Base-by-base conservation (phyloP, 2,113 vertebrate genomes). In the Pelvicachromis taeniatus region DNA sequence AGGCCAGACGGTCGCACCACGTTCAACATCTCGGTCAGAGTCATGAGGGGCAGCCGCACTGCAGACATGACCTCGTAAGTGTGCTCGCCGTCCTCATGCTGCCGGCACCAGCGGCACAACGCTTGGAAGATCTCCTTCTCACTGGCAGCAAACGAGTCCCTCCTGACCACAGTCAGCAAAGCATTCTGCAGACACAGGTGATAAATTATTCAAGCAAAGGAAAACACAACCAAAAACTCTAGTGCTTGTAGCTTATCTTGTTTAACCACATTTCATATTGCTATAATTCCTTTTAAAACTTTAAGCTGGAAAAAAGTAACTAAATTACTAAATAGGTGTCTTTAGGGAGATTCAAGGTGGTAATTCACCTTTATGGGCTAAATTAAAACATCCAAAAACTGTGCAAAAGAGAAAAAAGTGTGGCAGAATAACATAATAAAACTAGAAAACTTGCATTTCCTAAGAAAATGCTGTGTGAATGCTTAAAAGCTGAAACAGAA, bases 51-150 rank as follows among this genome's bases (percentile, higher is more conserved):
- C 80, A 99, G 96, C 58, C 98, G 97, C 45, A 99, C 97, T 0
- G 97, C 97, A 26, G 97, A 94, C 98, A 99, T 99, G 92, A 99
- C 98, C 90, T 98, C 98, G 31, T 97, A 96, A 0, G 92, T 91
- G 6, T 91, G 88, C 3, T 91, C 92, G 23, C 97, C 97, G n/a
- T 98, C 98, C 9, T 95, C 93, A 81, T 97, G 98, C 86, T 98
- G 97, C 48, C 96, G 97, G 94, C 98, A 98, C 99, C 99, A 99
- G 78, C 97, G 97, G 85, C 97, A 96, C 94, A 99, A 93, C 1
- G 98, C 98, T 95, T 97, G 97, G 85, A 99, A 99, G 95, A 99
- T 98, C 89, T 99, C 99, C 91, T 97, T 97, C 93, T 99, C 99
- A 0, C 96, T 98, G 90, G 98, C 97, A 48, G 98, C 98, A 85